Evolutionary conservation across 2,888 invertebrate species (phyloP).

Genomic region (Chaetogeoica ovagalla): DNA sequence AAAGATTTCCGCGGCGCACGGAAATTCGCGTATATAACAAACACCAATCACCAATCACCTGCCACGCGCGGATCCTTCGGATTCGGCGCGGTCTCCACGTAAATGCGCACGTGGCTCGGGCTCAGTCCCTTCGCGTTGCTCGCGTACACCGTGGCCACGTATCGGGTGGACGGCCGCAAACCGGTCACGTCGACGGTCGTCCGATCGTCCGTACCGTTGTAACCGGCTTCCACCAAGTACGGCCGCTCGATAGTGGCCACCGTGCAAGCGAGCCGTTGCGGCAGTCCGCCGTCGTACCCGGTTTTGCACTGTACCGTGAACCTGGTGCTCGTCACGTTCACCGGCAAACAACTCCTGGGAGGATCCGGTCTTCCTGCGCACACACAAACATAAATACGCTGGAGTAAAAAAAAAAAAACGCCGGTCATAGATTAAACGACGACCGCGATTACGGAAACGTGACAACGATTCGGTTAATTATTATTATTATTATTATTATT

Average conservation of each 20-base stretch:
- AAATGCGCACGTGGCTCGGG: slow-evolving; percentile 51
- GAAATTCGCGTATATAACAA: too few relatives aligned
- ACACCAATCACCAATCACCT: too few relatives aligned
- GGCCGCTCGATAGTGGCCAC: slow-evolving; percentile 59
- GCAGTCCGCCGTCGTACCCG: slow-evolving; percentile 65
- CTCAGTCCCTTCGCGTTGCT: slow-evolving; percentile 66
- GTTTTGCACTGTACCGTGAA: slow-evolving; percentile 62
- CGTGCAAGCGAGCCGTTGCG: slow-evolving; percentile 61
- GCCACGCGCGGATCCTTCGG: slow-evolving; percentile 44
- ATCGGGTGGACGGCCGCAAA: slow-evolving; percentile 63
- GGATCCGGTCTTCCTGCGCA: slow-evolving; percentile 61
- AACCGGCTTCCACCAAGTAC: slow-evolving; percentile 61
- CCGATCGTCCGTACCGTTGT: slow-evolving; percentile 57
- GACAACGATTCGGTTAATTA: too few relatives aligned
- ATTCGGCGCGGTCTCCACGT: slow-evolving; percentile 38
- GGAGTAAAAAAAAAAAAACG: too few relatives aligned
- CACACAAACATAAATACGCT: too few relatives aligned
- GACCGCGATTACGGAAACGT: too few relatives aligned
- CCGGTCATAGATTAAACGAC: too few relatives aligned
- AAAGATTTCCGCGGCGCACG: too few relatives aligned
- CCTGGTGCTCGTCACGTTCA: slow-evolving; percentile 63
- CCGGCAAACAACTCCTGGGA: slow-evolving; percentile 62
- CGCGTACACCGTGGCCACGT: slow-evolving; percentile 62
- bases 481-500: too few relatives aligned
- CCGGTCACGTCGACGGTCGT: slow-evolving; percentile 61